Conservation (phyloP, 2,888 invertebrate genomes). For the Entomobrya proxima region DNA sequence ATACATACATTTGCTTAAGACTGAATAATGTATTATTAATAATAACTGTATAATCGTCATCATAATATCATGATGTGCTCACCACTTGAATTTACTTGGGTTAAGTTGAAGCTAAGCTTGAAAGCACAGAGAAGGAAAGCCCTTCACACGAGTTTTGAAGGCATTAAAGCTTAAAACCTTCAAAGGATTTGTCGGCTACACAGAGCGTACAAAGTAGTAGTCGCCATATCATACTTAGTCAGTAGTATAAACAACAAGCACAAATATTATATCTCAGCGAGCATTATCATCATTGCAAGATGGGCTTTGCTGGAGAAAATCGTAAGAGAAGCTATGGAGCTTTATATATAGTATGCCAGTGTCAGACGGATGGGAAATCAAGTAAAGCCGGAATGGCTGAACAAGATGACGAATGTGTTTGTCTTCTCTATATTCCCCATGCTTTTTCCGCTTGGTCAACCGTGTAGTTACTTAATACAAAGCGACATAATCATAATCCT, state of each 20-base stretch:
- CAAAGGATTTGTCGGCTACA: constrained; percentile 7
- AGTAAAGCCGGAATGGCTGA: no score
- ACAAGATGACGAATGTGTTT: no score
- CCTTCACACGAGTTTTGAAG: not conserved
- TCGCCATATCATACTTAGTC: no score
- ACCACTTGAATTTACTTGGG: not conserved
- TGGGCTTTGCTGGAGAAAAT: no score
- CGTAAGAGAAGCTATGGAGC: no score
- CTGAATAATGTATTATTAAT: not conserved
- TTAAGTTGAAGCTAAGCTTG: not conserved
- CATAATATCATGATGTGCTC: not conserved
- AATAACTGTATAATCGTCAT: not conserved
- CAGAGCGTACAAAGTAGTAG: not conserved
- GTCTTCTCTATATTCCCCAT: no score
- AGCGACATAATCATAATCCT: not conserved
- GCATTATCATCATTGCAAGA: not conserved
- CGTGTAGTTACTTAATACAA: not conserved
- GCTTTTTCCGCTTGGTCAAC: not conserved
- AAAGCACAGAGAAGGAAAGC: not conserved
- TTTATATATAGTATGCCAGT: no score
- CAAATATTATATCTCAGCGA: not conserved
- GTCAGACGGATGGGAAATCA: no score
- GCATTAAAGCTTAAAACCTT: constrained; percentile 10
- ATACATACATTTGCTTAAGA: not conserved
- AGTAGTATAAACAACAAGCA: not conserved